Conservation (phyloP, 2,888 invertebrate species). For the Andricus curvator region DNA sequence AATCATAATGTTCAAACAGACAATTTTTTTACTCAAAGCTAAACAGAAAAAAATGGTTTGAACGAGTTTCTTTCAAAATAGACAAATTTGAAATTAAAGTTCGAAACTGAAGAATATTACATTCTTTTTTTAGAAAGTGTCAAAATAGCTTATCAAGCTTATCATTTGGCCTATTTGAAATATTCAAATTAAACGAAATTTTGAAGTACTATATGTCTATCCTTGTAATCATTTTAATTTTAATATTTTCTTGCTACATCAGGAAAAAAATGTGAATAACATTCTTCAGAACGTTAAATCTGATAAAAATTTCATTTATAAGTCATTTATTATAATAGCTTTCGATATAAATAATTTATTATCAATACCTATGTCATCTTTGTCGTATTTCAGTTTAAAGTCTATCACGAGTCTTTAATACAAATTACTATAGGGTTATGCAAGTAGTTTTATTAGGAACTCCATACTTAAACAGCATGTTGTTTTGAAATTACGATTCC, state of each 20-base stretch:
- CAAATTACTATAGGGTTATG: slow-evolving; percentile 3
- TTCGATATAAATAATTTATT: slow-evolving; percentile 23
- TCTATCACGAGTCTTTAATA: slow-evolving; percentile 25
- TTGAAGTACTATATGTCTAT: not conserved
- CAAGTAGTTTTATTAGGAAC: slow-evolving; percentile 28
- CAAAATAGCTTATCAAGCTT: not conserved
- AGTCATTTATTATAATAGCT: slow-evolving; percentile 13
- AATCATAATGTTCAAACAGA: no score
- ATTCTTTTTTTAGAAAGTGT: not conserved
- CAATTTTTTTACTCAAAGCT: no score
- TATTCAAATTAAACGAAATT: not conserved
- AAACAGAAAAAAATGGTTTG: no score
- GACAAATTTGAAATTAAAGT: no score
- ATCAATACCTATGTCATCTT: not conserved
- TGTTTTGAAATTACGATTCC: slow-evolving; percentile 34
- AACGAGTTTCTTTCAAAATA: no score
- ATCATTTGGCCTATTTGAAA: not conserved
- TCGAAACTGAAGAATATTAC: not conserved
- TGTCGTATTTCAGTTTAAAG: slow-evolving; percentile 2
- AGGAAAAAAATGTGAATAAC: not conserved
- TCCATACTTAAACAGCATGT: slow-evolving; percentile 19
- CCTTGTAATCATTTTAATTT: not conserved
- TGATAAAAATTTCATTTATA: not conserved
- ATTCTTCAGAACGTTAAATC: not conserved
- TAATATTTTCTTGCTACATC: not conserved